Conservation (phyloP, 2,113 vertebrate genomes). For the Mobula hypostoma region DNA sequence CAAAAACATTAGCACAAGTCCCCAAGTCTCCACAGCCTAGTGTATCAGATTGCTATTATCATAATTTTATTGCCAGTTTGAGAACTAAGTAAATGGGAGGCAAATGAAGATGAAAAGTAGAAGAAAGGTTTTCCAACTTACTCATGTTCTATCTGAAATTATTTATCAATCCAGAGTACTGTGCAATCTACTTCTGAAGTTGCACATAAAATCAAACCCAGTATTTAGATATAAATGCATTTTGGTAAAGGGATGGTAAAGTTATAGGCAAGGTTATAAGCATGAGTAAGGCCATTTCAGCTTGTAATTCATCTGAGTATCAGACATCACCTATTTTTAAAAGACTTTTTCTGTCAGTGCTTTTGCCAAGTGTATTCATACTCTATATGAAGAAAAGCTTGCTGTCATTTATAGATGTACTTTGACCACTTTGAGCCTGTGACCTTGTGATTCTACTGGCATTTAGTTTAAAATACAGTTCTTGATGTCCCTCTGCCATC, state of each 20-base stretch:
- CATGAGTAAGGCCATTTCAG: neutral
- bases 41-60: neutral
- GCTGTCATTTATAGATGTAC: neutral
- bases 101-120: neutral
- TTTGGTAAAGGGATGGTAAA: neutral
- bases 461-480: neutral
- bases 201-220: neutral
- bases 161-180: neutral
- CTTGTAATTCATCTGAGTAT: neutral
- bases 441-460: neutral
- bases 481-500: neutral
- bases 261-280: neutral
- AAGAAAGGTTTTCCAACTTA: conserved; percentile 39
- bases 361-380: neutral
- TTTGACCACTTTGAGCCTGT: neutral
- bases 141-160: neutral
- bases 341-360: neutral
- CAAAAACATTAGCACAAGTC: too few species aligned
- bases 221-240: neutral
- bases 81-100: neutral
- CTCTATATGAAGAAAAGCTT: neutral
- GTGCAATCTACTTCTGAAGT: neutral
- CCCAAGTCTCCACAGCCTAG: too few species aligned
- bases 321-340: neutral
- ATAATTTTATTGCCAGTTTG: neutral